These are phyloP conservation scores for Drosophila mettleri DNA, from an alignment of 2,888 invertebrate species.

Conservation along the genomic window DNA sequence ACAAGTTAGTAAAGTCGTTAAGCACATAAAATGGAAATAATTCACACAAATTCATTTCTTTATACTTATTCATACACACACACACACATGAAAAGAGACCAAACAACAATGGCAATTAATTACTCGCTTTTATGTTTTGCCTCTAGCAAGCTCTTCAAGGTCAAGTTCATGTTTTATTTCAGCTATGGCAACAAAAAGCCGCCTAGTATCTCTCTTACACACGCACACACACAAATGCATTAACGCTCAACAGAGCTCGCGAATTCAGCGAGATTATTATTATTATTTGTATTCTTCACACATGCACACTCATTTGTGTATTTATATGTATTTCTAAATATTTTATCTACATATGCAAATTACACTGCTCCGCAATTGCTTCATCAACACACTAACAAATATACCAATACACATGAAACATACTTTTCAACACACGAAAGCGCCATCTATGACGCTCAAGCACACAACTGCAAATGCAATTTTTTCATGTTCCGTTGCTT, in stretches of 20 bases:
- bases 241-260: constrained; percentile 15
- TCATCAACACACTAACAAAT: constrained; percentile 9
- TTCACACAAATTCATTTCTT: constrained; percentile 1
- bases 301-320: constrained; percentile 6
- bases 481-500: constrained; percentile 38
- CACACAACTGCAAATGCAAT: constrained; percentile 59
- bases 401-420: constrained; percentile 24
- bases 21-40: constrained; percentile 19
- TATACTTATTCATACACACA: not conserved
- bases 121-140: constrained; percentile 56
- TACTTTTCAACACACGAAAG: constrained; percentile 29
- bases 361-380: constrained; percentile 33
- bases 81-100: constrained; percentile 5
- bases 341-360: constrained; percentile 43
- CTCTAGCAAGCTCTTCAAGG: constrained; percentile 58
- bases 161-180: constrained; percentile 75
- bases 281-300: constrained; percentile 25
- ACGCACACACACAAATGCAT: constrained; percentile 19
- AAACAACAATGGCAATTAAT: constrained; percentile 47
- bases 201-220: constrained; percentile 42
- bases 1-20: constrained; percentile 38
- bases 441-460: constrained; percentile 49
- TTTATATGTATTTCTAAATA: constrained; percentile 2
- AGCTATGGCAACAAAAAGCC: constrained; percentile 33
- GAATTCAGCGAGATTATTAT: constrained; percentile 31